These are phyloP conservation scores for Pristis pectinata DNA, from an alignment of 2,797 vertebrate genomes.

Conservation along the genomic window DNA sequence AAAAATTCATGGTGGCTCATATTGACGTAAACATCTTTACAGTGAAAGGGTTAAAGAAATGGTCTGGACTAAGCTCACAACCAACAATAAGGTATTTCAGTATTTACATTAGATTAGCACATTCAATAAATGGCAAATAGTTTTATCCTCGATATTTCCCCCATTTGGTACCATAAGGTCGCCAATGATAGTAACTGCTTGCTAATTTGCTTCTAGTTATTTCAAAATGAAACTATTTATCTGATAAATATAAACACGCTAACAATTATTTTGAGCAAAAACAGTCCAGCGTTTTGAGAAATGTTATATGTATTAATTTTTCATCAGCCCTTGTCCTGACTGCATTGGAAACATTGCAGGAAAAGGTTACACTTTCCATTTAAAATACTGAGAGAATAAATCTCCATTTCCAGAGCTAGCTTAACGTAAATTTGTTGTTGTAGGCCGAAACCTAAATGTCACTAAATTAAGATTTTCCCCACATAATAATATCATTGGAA, in stretches of 20 bases:
- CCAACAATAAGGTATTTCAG: background rate
- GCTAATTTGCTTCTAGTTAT: background rate
- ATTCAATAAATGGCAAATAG: constrained; percentile 5
- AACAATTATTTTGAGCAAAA: background rate
- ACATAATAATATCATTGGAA: background rate
- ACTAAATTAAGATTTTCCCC: background rate
- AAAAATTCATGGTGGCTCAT: background rate
- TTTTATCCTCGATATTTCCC: background rate
- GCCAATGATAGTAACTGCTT: background rate
- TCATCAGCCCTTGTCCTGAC: background rate
- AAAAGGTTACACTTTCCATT: background rate
- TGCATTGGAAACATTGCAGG: background rate
- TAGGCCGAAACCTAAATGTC: background rate
- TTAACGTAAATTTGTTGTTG: background rate
- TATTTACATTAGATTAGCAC: background rate
- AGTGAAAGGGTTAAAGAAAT: background rate
- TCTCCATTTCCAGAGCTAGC: background rate
- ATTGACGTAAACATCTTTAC: background rate
- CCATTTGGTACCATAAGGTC: background rate
- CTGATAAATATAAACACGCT: background rate
- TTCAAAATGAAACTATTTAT: constrained; percentile 7
- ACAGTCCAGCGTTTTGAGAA: background rate
- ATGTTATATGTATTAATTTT: background rate
- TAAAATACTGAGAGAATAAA: background rate
- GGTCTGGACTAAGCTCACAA: background rate